A percentile compares a stretch with the other conserved stretches of the same genome.
phyloP scores from a whole-genome alignment of 2,888 invertebrate genomes.

The Mystacides longicornis region DNA sequence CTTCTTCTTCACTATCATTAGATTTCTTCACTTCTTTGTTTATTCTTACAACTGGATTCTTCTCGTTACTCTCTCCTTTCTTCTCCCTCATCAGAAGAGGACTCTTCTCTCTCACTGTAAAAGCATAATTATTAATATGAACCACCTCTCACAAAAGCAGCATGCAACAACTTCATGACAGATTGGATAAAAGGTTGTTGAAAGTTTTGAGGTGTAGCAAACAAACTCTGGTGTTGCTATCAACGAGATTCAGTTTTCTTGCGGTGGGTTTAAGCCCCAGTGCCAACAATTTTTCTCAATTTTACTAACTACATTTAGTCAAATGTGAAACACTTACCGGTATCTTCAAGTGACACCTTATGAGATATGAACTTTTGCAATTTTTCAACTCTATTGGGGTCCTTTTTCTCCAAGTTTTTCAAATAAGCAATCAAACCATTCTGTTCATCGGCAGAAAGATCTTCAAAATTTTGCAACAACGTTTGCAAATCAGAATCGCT shows the following conservation, averaged over 20 bases:
- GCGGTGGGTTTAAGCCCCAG: no score
- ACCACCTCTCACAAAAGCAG: no score
- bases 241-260: no score
- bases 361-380: conserved; percentile 60
- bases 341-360: not conserved
- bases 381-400: conserved; percentile 70
- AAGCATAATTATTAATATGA: not conserved
- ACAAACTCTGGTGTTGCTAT: no score
- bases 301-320: no score
- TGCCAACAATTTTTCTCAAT: no score
- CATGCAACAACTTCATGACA: no score
- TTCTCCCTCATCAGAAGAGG: conserved; percentile 11
- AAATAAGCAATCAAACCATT: conserved; percentile 74
- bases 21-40: conserved; percentile 25
- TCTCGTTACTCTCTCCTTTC: conserved; percentile 12
- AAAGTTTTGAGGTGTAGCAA: no score
- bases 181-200: no score
- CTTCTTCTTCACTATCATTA: conserved; percentile 60
- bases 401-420: conserved; percentile 70
- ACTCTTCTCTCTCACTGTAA: conserved; percentile 5
- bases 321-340: no score
- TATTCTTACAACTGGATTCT: not conserved
- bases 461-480: conserved; percentile 72
- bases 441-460: conserved; percentile 73
- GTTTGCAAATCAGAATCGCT: conserved; percentile 76